Evolutionary conservation across 1,140 invertebrate species (phyloP), one percentile per base, ranked within the genome.

Genomic region (Scaptodrosophila lebanonensis): DNA sequence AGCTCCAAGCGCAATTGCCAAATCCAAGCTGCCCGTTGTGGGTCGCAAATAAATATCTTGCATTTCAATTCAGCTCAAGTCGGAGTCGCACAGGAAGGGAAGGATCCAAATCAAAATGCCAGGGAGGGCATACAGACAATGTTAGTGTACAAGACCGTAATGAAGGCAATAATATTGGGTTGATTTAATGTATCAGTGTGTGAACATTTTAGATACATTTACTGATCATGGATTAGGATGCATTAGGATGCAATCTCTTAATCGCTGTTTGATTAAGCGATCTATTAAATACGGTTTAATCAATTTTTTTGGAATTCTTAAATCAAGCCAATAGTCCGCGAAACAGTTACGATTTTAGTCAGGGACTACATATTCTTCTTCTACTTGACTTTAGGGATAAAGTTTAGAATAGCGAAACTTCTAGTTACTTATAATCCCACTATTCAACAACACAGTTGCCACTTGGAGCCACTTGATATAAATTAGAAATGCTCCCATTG

Each of bases 121-220:
- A 7, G 6, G n/a, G 27, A 30, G 6, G 6, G 6, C 6, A 30
- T 6, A 30, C n/a, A n/a, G 6, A 7, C 27, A 30, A 30, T 30
- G 6, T 7, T 30, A 30, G 27, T 30, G 6, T 6, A 30, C 88
- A 95, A 87, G 95, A 97, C 75, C 93, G 94, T 69, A 87, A 95
- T 0, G 94, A 96, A 15, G n/a, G n/a, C n/a, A n/a, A n/a, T n/a
- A n/a, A n/a, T n/a, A n/a, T n/a, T n/a, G n/a, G n/a, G n/a, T n/a
- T n/a, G n/a, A n/a, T n/a, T n/a, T n/a, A n/a, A n/a, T n/a, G n/a
- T n/a, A n/a, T n/a, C n/a, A n/a, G n/a, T n/a, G n/a, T n/a, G n/a
- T n/a, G n/a, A n/a, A n/a, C n/a, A n/a, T n/a, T n/a, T n/a, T n/a
- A n/a, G n/a, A n/a, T n/a, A n/a, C n/a, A n/a, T n/a, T n/a, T n/a